Base-by-base conservation (phyloP, 2,797 vertebrate genomes). In the Enteromius anoplus region DNA sequence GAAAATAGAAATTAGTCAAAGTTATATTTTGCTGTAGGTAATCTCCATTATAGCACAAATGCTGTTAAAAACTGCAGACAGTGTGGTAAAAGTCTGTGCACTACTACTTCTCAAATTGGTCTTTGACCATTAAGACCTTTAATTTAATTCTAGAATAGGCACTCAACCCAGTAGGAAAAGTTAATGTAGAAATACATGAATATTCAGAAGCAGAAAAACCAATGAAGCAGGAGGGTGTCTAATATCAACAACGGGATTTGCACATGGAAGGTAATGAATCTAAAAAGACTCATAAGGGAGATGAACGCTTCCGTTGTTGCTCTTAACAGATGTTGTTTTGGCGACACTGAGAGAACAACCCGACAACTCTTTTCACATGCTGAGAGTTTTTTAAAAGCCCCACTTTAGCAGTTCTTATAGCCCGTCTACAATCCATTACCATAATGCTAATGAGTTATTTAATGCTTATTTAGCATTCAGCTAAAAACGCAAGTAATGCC, bases 151-250 rank as follows among this genome's bases (percentile, higher is more conserved):
- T 37, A 69, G 62, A 84, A 86, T 45, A 84, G 49, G 42, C 76
- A 40, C 80, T 80, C 49, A 82, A 64, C 70, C 84, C 37, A 72
- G 75, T 12, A 17, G 78, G 83, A 90, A 90, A 89, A 90, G 88
- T 89, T 87, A 84, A 90, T 85, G 89, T 91, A 84, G 87, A 87
- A 90, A 88, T 15, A 49, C 78, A 5, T 89, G 81, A 88, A 90
- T 91, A 91, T 91, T 87, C 81, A 89, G 89, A 70, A 72, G 42
- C 9, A 1, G 73, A 78, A 83, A 66, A 47, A 32, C 40, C 73
- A 70, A 62, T 65, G 80, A 72, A 84, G 82, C 82, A 17, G 45
- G 42, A 78, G 83, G 55, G 72, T 85, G 58, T 85, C 58, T 81
- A 85, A 85, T 85, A 87, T 87, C 65, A 77, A 87, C 83, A 84